phyloP scores from a whole-genome alignment of 1,140 invertebrate genomes.

The Mesaphorura yosii region DNA sequence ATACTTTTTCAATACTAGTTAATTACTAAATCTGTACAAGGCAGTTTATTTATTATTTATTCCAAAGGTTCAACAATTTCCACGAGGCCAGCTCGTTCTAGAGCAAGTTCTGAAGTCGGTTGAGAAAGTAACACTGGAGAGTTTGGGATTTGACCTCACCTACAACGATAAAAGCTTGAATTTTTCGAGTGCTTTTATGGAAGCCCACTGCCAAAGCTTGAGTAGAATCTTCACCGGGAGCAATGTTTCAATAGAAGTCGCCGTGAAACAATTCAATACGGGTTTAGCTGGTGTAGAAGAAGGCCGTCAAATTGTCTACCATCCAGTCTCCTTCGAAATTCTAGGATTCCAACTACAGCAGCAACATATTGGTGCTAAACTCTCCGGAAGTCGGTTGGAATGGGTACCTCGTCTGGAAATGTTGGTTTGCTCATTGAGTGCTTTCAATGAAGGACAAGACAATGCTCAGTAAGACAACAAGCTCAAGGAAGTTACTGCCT shows the following conservation, averaged over 20 bases:
- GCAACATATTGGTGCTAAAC: conserved; percentile 25
- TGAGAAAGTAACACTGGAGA: conserved; percentile 20
- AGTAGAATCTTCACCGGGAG: conserved; percentile 17
- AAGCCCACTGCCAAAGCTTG: conserved; percentile 23
- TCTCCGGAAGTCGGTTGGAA: conserved; percentile 25
- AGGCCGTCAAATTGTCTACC: conserved; percentile 14
- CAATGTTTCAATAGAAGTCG: conserved; percentile 20
- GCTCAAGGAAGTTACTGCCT: background rate
- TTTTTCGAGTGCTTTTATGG: conserved; percentile 17
- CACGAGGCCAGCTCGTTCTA: conserved; percentile 4
- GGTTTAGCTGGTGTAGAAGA: conserved; percentile 18
- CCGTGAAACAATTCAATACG: conserved; percentile 22
- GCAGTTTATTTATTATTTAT: conserved; percentile 6
- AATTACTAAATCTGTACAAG: background rate
- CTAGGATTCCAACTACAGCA: conserved; percentile 21
- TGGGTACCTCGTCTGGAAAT: conserved; percentile 24
- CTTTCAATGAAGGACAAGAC: background rate
- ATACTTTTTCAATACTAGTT: background rate
- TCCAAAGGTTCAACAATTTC: conserved; percentile 21
- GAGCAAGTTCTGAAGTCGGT: conserved; percentile 19
- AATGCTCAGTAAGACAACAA: background rate
- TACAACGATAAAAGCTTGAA: conserved; percentile 25
- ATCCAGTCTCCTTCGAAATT: conserved; percentile 20
- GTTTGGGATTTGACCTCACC: conserved; percentile 21
- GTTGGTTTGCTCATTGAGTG: conserved; percentile 5